phyloP scores from a whole-genome alignment of 2,113 vertebrate species.

The Macaca nemestrina region DNA sequence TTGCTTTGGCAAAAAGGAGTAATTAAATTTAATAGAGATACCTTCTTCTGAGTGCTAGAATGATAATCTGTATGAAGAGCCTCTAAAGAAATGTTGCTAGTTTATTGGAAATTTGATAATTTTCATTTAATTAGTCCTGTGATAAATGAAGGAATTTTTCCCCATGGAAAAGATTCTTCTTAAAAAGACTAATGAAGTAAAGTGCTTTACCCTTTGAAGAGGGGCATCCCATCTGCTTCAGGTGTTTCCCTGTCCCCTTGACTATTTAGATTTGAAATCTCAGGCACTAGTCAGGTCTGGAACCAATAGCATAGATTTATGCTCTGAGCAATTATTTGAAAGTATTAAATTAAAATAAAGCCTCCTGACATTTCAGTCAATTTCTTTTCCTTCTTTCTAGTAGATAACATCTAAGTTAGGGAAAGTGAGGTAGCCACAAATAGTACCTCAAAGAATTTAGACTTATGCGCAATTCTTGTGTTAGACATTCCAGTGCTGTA shows the following conservation, averaged over 20 bases:
- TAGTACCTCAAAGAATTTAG: not conserved
- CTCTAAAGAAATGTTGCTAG: not conserved
- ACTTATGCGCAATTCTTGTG: not conserved
- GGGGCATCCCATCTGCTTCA: too few relatives aligned
- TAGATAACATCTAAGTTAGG: not conserved
- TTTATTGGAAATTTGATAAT: conserved; percentile 37
- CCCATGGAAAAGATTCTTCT: not conserved
- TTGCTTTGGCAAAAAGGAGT: not conserved
- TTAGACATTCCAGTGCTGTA: not conserved
- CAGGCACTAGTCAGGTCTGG: not conserved
- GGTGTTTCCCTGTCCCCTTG: not conserved
- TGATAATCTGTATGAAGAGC: not conserved
- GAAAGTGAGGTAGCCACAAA: not conserved
- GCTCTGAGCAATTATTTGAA: not conserved
- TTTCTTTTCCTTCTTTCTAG: not conserved
- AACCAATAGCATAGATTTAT: not conserved
- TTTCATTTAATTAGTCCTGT: conserved; percentile 37
- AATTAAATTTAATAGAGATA: conserved; percentile 13
- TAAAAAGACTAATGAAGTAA: not conserved
- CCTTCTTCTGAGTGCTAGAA: not conserved
- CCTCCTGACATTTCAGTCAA: not conserved
- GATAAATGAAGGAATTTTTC: not conserved
- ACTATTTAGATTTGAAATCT: not conserved
- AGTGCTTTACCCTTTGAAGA: not conserved
- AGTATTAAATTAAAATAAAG: not conserved